These are phyloP conservation scores for Mus spretus DNA, from an alignment of 2,797 vertebrate species.

Conservation along the genomic window DNA sequence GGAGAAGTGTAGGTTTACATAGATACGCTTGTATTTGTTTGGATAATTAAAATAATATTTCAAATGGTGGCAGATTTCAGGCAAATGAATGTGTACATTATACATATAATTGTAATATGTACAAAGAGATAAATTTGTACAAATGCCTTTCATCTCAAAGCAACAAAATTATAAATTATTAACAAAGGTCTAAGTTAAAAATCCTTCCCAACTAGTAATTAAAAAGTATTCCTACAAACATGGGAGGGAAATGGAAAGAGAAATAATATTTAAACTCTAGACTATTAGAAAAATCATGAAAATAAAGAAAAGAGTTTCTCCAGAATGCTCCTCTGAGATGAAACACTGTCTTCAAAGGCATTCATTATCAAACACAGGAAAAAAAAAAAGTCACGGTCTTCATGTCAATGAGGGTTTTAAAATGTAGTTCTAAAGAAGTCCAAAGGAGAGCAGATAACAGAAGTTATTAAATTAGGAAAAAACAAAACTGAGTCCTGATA, in stretches of 20 bases:
- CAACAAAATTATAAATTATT: slow-evolving; percentile 9
- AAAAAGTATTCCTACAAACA: slow-evolving; percentile 1
- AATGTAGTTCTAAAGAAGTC: background rate
- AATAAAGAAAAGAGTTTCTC: background rate
- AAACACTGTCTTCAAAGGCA: background rate
- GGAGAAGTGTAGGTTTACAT: background rate
- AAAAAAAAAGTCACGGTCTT: background rate
- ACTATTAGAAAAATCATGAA: background rate
- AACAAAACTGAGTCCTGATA: background rate
- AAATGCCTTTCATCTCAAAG: slow-evolving; percentile 5
- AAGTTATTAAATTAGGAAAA: slow-evolving; percentile 10
- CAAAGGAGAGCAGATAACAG: background rate
- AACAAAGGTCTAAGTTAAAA: slow-evolving; percentile 33
- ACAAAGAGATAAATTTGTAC: background rate
- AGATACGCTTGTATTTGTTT: background rate
- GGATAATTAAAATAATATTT: background rate
- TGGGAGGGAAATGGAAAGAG: background rate
- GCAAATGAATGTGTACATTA: background rate
- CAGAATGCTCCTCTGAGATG: background rate
- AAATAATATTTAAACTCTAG: slow-evolving; percentile 1
- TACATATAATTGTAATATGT: background rate
- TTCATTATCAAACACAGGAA: background rate
- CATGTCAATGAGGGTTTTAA: background rate
- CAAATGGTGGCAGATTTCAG: background rate
- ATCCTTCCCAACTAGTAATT: background rate